phyloP scores from a whole-genome alignment of 2,888 invertebrate species.

The Erannis defoliaria region DNA sequence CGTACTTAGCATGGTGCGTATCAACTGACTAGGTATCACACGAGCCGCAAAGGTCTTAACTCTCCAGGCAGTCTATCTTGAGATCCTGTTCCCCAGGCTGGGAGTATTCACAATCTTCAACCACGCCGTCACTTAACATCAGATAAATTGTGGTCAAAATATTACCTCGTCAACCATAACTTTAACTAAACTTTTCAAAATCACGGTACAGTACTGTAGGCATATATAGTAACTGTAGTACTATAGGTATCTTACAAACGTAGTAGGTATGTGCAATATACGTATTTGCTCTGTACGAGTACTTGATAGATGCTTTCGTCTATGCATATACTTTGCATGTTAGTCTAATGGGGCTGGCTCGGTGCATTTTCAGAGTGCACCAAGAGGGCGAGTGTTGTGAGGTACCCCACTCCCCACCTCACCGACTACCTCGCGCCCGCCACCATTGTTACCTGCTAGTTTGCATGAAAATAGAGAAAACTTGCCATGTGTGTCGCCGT shows the following conservation, averaged over 20 bases:
- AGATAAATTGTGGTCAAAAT: too few species aligned
- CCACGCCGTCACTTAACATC: too few species aligned
- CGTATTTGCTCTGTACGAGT: not conserved
- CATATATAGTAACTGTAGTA: too few species aligned
- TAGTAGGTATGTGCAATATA: not conserved
- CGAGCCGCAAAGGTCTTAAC: too few species aligned
- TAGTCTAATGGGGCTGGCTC: constrained; percentile 47
- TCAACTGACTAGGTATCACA: too few species aligned
- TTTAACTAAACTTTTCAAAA: too few species aligned
- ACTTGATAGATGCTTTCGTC: constrained; percentile 11
- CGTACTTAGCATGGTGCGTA: too few species aligned
- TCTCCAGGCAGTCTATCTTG: too few species aligned
- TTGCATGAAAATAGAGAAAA: constrained; percentile 82
- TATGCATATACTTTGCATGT: constrained; percentile 21
- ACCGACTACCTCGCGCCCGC: constrained; percentile 57
- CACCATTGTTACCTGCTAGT: constrained; percentile 77
- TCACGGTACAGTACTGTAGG: too few species aligned
- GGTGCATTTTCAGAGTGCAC: constrained; percentile 69
- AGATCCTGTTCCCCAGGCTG: too few species aligned
- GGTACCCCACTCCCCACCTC: constrained; percentile 48
- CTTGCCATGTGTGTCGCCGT: constrained; percentile 77
- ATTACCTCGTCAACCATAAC: too few species aligned
- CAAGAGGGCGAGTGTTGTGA: constrained; percentile 67
- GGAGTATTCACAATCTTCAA: too few species aligned
- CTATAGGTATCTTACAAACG: not conserved